Evolutionary conservation across 2,888 invertebrate genomes (phyloP), one percentile per base, ranked within the genome.

Genomic region (Chrysolina oricalcia): DNA sequence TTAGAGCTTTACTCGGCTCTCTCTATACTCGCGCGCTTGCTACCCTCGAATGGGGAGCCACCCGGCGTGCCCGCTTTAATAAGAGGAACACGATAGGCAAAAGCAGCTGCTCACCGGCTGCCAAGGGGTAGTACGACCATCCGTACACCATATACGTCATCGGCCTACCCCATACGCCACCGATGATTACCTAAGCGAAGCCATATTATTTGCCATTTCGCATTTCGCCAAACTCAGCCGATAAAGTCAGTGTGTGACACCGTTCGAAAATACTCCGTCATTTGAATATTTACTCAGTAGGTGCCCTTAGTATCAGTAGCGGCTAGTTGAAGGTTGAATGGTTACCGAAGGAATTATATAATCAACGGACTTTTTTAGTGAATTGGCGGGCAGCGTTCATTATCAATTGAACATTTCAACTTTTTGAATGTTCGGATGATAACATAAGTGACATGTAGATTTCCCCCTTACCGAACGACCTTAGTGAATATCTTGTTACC

Each of bases 41-140:
- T 86, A 87, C 88, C 88, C 87, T 87, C 87, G 86, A 87, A 86
- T 87, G 87, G 83, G 77, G 84, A 76, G 83, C 83, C 86, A 85
- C 85, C 85, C 87, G 86, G 85, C 85, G 82, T 85, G 85, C 81
- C 83, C 83, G 85, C 84, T 85, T 87, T 87, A 86, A 87, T 87
- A 86, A 86, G 85, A 87, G 87, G 87, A 79, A 77, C 80, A 76
- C 80, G 76, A 73, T 73, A 73, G 70, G 74, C 59, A 72, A 79
- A 78, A 78, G 77, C 81, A 81, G 81, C 81, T 81, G 81, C 78
- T 80, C 73, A 82, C 84, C 85, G 86, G 84, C 85, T 85, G 85
- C 81, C 84, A 80, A 84, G 80, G 83, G 84, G 84, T 80, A 78
- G 79, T 78, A 77, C 76, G 75, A 73, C 74, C 76, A 76, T 77